These are phyloP conservation scores for Aradophagus sp. DNA, from an alignment of 1,140 invertebrate species.

Conservation along the genomic window DNA sequence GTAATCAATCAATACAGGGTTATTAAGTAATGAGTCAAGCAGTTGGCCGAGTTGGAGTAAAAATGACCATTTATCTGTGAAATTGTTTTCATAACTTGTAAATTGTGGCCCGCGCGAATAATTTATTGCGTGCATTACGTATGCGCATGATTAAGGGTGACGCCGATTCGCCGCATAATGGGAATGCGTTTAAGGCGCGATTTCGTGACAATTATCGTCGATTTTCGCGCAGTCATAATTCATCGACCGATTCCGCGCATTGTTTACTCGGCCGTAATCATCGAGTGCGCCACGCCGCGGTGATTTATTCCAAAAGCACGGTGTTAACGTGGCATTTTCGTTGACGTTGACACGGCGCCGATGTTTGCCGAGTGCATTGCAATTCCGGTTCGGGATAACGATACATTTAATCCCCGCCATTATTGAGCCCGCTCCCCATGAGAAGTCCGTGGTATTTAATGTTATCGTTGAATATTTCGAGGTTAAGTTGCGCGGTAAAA, in stretches of 20 bases:
- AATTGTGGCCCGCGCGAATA: no score
- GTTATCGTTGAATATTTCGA: no score
- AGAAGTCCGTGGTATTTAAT: conserved; percentile 47
- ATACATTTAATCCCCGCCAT: conserved; percentile 25
- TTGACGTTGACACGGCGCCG: conserved; percentile 44
- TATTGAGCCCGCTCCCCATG: conserved; percentile 29
- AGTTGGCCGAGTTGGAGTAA: conserved; percentile 3
- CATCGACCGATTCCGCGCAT: conserved; percentile 42
- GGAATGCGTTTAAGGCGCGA: conserved; percentile 38
- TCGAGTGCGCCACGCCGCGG: conserved; percentile 17
- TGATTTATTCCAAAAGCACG: conserved; percentile 44
- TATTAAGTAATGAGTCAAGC: conserved; percentile 36
- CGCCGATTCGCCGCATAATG: conserved; percentile 35
- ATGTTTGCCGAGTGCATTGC: conserved; percentile 28
- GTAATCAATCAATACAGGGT: conserved; percentile 18
- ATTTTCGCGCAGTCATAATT: conserved; percentile 33
- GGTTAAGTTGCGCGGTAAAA: no score
- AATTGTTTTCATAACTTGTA: conserved; percentile 49
- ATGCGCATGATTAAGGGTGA: conserved; percentile 36
- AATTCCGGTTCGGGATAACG: conserved; percentile 40
- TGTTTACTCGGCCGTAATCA: conserved; percentile 46
- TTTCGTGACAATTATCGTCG: conserved; percentile 52
- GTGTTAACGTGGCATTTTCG: conserved; percentile 41
- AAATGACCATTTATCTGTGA: conserved; percentile 22
- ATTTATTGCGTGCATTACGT: conserved; percentile 38